Percentiles rank a stretch among this genome's conserved stretches.
phyloP scores from a whole-genome alignment of 2,888 invertebrate genomes.

The Drosophila meridionalis region DNA sequence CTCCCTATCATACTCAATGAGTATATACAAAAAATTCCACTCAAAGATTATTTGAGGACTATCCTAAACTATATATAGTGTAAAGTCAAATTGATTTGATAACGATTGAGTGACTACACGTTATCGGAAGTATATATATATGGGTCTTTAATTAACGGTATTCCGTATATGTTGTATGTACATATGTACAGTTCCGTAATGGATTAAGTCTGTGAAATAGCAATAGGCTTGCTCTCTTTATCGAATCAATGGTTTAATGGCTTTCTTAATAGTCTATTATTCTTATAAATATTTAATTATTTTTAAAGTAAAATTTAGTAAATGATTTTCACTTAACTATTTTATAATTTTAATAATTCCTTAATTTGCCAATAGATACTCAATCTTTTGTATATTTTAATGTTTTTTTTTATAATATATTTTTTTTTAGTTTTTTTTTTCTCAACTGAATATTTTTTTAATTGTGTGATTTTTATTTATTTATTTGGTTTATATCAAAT shows the following conservation, averaged over 20 bases:
- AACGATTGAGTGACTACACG: background rate
- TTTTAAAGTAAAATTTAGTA: too few species aligned
- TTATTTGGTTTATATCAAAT: too few species aligned
- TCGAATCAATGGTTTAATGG: background rate
- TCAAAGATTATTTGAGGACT: background rate
- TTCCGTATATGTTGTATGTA: background rate
- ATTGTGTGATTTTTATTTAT: too few species aligned
- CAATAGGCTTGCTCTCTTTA: background rate
- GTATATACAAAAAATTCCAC: background rate
- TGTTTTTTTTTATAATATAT: too few species aligned
- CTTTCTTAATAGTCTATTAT: too few species aligned
- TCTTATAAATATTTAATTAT: too few species aligned
- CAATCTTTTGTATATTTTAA: too few species aligned
- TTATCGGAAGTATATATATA: background rate
- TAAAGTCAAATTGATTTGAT: background rate
- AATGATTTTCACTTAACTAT: too few species aligned
- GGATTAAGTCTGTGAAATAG: background rate
- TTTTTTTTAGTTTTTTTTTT: too few species aligned
- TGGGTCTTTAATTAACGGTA: background rate
- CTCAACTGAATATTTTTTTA: too few species aligned
- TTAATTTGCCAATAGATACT: too few species aligned
- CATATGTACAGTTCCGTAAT: background rate
- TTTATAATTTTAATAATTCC: too few species aligned
- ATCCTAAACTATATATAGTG: background rate
- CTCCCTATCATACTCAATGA: background rate